Evolutionary conservation across 2,113 vertebrate species (phyloP).

Genomic region (Leptodactylus fuscus): DNA sequence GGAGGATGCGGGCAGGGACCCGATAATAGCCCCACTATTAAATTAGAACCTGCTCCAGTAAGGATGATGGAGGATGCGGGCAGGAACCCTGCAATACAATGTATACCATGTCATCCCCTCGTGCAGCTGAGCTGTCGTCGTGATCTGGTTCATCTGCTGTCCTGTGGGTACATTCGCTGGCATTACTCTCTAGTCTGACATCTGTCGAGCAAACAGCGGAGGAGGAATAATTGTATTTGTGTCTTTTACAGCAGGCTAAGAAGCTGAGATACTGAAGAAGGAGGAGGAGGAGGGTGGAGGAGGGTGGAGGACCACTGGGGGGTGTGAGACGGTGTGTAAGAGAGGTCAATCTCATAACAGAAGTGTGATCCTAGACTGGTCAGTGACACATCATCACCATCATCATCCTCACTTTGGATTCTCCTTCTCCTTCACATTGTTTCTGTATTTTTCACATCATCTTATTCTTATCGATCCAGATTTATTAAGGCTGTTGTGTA

Average conservation of each 20-base stretch:
- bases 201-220: constrained; percentile 50
- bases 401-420: too few relatives aligned
- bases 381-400: not conserved
- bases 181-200: constrained; percentile 50
- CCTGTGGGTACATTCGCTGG: constrained; percentile 43
- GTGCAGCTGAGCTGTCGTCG: not conserved
- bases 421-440: too few relatives aligned
- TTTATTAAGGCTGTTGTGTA: too few relatives aligned
- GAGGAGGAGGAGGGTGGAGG: constrained; percentile 28
- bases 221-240: constrained; percentile 54
- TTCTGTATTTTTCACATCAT: too few relatives aligned
- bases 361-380: not conserved
- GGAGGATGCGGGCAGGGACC: too few relatives aligned
- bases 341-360: not conserved
- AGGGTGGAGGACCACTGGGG: not conserved
- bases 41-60: too few relatives aligned
- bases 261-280: not conserved
- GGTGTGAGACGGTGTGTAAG: not conserved
- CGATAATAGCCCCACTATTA: too few relatives aligned
- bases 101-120: constrained; percentile 4
- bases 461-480: too few relatives aligned
- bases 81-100: too few relatives aligned
- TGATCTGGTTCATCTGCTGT: constrained; percentile 27
- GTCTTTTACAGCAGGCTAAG: constrained; percentile 27
- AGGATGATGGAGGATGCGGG: too few relatives aligned